These are phyloP conservation scores for Dusona sp. DNA, from an alignment of 2,888 invertebrate species.

Conservation along the genomic window DNA sequence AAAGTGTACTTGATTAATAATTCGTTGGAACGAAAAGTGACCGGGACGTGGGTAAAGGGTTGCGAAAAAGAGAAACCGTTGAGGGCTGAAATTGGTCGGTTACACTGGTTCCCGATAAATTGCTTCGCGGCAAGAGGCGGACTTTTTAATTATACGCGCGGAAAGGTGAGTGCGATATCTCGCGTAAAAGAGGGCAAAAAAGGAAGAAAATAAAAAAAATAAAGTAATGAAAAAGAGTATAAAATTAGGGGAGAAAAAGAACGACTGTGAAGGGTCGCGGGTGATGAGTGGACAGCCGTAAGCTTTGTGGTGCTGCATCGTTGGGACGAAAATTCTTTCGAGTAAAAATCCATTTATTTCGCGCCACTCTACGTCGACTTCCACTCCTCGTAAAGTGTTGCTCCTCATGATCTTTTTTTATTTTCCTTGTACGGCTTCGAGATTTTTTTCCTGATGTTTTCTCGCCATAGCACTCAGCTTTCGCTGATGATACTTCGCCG, in stretches of 20 bases:
- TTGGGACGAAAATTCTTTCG: conserved; percentile 52
- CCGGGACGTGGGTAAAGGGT: conserved; percentile 27
- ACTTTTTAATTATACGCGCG: conserved; percentile 63
- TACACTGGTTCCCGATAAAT: conserved; percentile 52
- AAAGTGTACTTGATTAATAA: conserved; percentile 54
- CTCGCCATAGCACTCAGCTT: conserved; percentile 3
- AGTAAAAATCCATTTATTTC: conserved; percentile 68
- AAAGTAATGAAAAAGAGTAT: conserved; percentile 25
- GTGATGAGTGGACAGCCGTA: conserved; percentile 27
- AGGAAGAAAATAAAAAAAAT: conserved; percentile 7
- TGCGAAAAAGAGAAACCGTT: conserved; percentile 1
- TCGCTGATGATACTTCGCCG: conserved; percentile 40
- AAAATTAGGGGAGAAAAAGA: conserved; percentile 48
- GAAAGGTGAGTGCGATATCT: conserved; percentile 58
- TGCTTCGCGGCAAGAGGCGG: conserved; percentile 50
- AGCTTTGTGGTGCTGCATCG: conserved; percentile 40
- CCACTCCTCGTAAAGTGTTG: conserved; percentile 30
- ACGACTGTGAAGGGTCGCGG: conserved; percentile 24
- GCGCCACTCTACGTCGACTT: conserved; percentile 52
- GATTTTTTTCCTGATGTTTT: conserved; percentile 50
- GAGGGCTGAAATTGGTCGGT: conserved; percentile 55
- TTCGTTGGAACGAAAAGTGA: conserved; percentile 41
- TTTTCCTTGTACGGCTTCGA: conserved; percentile 1
- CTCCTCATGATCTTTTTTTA: conserved; percentile 46
- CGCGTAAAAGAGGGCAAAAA: conserved; percentile 51